phyloP scores from a whole-genome alignment of 2,888 invertebrate genomes.

The Acanthoscelides obtectus region DNA sequence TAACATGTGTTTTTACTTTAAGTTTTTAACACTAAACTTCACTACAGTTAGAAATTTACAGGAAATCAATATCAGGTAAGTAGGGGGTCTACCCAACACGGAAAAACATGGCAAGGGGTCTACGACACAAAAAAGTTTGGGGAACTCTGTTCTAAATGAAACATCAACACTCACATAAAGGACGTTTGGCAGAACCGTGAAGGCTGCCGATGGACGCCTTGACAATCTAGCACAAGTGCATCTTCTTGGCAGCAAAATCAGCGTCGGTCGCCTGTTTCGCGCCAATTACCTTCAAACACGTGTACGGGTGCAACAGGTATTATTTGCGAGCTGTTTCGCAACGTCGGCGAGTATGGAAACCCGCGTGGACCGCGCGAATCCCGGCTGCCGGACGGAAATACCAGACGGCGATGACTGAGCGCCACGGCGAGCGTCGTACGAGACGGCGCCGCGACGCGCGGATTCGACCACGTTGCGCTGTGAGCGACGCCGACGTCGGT shows the following conservation, averaged over 20 bases:
- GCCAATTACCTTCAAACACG: neutral
- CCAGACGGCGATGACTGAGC: neutral
- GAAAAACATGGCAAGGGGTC: no score
- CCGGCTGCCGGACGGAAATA: neutral
- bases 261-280: neutral
- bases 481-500: neutral
- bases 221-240: neutral
- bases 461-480: neutral
- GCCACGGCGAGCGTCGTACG: neutral
- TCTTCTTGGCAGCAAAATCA: neutral
- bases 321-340: neutral
- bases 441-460: neutral
- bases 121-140: no score
- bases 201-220: neutral
- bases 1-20: no score
- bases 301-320: neutral
- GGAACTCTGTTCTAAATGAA: no score
- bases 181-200: neutral
- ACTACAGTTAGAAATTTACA: no score
- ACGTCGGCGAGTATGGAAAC: neutral
- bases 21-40: no score
- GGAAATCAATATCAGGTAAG: no score
- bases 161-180: neutral
- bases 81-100: no score
- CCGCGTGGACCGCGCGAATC: neutral